Conservation (phyloP, 2,113 vertebrate species). For the Antidorcas marsupialis region DNA sequence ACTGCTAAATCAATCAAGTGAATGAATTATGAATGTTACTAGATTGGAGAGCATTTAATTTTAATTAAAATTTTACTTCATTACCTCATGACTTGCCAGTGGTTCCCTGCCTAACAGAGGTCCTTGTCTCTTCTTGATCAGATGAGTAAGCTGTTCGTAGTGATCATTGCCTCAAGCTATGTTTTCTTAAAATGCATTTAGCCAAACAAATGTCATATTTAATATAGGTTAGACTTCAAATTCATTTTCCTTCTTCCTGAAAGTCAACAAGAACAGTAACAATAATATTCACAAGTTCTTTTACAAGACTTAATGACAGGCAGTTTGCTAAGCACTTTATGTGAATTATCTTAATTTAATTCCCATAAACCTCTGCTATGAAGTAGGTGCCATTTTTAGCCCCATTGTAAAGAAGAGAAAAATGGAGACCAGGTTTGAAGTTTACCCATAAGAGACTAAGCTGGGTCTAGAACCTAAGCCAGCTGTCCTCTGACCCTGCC, state of each 20-base stretch:
- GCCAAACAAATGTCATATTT: background rate
- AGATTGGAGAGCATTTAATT: slow-evolving; percentile 16
- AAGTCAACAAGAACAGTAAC: background rate
- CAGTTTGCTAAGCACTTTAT: background rate
- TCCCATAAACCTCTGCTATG: background rate
- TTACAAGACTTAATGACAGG: background rate
- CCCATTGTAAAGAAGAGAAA: background rate
- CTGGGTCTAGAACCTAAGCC: background rate
- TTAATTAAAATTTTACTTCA: background rate
- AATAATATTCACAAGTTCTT: background rate
- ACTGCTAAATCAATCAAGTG: background rate
- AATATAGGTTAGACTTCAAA: background rate
- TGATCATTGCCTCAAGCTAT: background rate
- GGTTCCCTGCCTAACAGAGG: background rate
- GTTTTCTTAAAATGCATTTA: background rate
- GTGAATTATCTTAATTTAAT: background rate
- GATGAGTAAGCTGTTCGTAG: background rate
- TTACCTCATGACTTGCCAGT: background rate
- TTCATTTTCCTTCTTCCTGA: background rate
- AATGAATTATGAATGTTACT: background rate
- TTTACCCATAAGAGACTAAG: background rate
- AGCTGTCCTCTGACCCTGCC: background rate
- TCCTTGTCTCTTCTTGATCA: background rate
- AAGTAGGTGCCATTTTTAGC: background rate
- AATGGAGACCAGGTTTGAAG: background rate